Conservation (phyloP, 2,797 vertebrate species). For the Anguilla anguilla region DNA sequence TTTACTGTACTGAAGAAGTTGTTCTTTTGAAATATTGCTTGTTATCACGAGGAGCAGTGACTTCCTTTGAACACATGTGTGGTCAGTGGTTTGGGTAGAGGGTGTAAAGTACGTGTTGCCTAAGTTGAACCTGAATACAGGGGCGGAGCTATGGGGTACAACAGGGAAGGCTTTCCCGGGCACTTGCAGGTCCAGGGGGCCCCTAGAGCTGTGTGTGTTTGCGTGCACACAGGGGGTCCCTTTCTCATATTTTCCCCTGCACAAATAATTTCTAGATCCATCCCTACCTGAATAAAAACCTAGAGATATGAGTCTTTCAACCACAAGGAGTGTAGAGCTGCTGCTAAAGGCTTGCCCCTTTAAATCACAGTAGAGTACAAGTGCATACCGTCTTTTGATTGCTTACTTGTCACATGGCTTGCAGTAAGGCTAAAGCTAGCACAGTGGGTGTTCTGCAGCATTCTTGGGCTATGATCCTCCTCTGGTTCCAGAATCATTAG, state of each 20-base stretch:
- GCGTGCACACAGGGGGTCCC: too few relatives aligned
- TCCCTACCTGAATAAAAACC: too few relatives aligned
- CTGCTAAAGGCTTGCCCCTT: not conserved
- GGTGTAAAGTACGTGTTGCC: not conserved
- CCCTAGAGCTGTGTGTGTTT: too few relatives aligned
- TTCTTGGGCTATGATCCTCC: not conserved
- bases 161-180: too few relatives aligned
- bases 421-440: not conserved
- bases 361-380: not conserved
- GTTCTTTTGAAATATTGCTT: not conserved
- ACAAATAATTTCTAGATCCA: too few relatives aligned
- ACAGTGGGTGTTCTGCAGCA: not conserved
- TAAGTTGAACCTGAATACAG: not conserved
- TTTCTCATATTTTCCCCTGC: too few relatives aligned
- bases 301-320: not conserved
- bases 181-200: too few relatives aligned
- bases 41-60: not conserved
- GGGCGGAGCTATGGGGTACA: too few relatives aligned
- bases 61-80: not conserved
- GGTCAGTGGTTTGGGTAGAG: not conserved
- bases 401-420: not conserved
- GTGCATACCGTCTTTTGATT: not conserved
- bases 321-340: not conserved
- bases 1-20: not conserved
- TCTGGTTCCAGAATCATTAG: not conserved